Evolutionary conservation across 2,797 vertebrate species (phyloP).

Genomic region (Brachyrhaphis roseni): DNA sequence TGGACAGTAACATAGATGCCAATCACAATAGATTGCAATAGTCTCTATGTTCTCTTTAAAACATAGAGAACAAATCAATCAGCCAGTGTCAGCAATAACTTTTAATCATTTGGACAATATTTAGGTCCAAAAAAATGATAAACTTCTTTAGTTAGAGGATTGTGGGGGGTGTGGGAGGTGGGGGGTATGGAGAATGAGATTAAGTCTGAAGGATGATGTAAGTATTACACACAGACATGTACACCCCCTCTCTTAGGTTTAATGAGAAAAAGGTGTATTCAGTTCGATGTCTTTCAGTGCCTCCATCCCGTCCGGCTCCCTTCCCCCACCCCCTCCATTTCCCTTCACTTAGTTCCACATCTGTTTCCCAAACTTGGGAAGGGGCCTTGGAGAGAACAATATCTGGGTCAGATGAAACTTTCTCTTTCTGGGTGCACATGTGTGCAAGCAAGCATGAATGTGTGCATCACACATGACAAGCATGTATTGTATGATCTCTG

Average conservation of each 20-base stretch:
- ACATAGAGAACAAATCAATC: not conserved
- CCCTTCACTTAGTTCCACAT: slow-evolving; percentile 68
- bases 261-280: slow-evolving; percentile 78
- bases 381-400: slow-evolving; percentile 73
- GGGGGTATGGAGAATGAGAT: slow-evolving; percentile 10
- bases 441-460: not conserved
- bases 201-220: slow-evolving; percentile 57
- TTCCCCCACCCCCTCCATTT: slow-evolving; percentile 34
- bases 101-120: not conserved
- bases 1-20: not conserved
- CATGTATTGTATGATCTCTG: slow-evolving; percentile 2
- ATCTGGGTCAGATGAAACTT: slow-evolving; percentile 74
- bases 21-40: not conserved
- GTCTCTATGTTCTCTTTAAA: not conserved
- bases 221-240: slow-evolving; percentile 38
- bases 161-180: not conserved
- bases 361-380: slow-evolving; percentile 73
- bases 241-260: slow-evolving; percentile 36
- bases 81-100: not conserved
- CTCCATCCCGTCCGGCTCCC: slow-evolving; percentile 48
- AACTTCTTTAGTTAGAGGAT: not conserved
- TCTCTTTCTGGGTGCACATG: slow-evolving; percentile 18
- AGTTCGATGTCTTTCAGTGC: slow-evolving; percentile 52
- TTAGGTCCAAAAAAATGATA: not conserved
- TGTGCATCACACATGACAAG: slow-evolving; percentile 13